Conservation (phyloP, 2,113 vertebrate genomes). For the Brachyhypopomus gauderio region DNA sequence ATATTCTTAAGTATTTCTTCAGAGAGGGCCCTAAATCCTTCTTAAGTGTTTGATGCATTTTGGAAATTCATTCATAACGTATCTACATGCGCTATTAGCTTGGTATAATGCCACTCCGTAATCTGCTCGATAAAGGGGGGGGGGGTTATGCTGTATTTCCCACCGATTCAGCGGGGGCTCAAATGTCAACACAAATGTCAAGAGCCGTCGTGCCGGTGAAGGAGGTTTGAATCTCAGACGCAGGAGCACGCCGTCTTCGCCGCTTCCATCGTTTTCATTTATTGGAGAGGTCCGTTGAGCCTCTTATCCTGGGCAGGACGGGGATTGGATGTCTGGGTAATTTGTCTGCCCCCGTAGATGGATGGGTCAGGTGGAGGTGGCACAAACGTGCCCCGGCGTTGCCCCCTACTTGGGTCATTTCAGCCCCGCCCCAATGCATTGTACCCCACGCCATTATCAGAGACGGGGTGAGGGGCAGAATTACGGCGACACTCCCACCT, state of each 20-base stretch:
- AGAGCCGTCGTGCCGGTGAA: slow-evolving; percentile 67
- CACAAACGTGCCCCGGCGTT: slow-evolving; percentile 30
- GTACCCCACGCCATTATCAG: not conserved
- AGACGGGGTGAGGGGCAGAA: not conserved
- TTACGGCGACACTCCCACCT: not conserved
- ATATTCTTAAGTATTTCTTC: slow-evolving; percentile 96
- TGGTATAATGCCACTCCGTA: slow-evolving; percentile 87
- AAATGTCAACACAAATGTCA: slow-evolving; percentile 85
- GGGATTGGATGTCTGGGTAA: slow-evolving; percentile 50
- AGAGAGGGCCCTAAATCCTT: slow-evolving; percentile 82
- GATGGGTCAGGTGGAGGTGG: slow-evolving; percentile 13
- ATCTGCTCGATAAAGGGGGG: slow-evolving; percentile 87
- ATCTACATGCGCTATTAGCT: slow-evolving; percentile 96
- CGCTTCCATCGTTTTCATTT: slow-evolving; percentile 53
- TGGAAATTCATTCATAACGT: slow-evolving; percentile 92
- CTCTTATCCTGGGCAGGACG: slow-evolving; percentile 24
- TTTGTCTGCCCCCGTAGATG: slow-evolving; percentile 36
- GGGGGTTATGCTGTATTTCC: slow-evolving; percentile 79
- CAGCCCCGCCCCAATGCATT: not conserved
- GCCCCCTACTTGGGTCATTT: not conserved
- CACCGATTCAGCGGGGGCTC: slow-evolving; percentile 75
- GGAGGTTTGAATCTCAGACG: slow-evolving; percentile 67
- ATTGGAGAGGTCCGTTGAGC: slow-evolving; percentile 49
- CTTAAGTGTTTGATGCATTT: slow-evolving; percentile 91
- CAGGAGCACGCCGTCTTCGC: not conserved